A percentile compares a stretch with the other conserved stretches of the same genome.
Conservation (phyloP, 1,140 invertebrate genomes). For the Propsilocerus akamusi region DNA sequence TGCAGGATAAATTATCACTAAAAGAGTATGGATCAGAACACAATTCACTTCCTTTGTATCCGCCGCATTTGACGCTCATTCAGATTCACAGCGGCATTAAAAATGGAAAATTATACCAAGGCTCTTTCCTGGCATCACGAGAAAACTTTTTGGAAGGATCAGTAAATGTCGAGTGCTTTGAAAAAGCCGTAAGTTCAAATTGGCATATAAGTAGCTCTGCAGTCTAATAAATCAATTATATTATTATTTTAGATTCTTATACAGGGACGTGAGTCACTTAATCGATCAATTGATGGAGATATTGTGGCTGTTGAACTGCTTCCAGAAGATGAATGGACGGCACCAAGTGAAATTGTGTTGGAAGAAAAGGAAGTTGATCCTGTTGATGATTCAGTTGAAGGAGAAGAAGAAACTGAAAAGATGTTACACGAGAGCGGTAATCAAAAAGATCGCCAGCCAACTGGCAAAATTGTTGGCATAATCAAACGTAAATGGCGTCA, state of each 20-base stretch:
- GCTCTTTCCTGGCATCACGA: constrained; percentile 61
- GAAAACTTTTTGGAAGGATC: constrained; percentile 93
- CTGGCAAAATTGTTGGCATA: constrained; percentile 84
- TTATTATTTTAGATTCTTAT: constrained; percentile 50
- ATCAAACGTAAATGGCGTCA: constrained; percentile 91
- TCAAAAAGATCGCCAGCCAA: constrained; percentile 36
- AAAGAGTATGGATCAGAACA: constrained; percentile 40
- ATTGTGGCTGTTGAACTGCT: constrained; percentile 82
- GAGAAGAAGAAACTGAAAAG: constrained; percentile 25
- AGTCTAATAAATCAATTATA: not conserved
- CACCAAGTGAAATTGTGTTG: constrained; percentile 66
- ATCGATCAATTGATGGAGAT: constrained; percentile 93
- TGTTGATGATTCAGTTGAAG: constrained; percentile 43
- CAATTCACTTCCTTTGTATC: constrained; percentile 51
- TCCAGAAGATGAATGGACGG: constrained; percentile 76
- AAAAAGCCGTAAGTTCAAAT: constrained; percentile 42
- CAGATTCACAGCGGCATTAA: constrained; percentile 67
- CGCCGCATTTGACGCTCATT: constrained; percentile 61
- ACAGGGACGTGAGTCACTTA: constrained; percentile 74
- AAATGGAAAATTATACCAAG: constrained; percentile 59
- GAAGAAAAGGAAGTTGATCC: constrained; percentile 60
- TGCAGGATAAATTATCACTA: constrained; percentile 65
- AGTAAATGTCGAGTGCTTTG: constrained; percentile 58
- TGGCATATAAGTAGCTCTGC: constrained; percentile 3
- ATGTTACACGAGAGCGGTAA: constrained; percentile 15